Evolutionary conservation across 37 sponge, comb jelly and placozoan species (phyloP), one percentile per base, ranked within the genome.

Genomic region (Chondrosia reniformis): DNA sequence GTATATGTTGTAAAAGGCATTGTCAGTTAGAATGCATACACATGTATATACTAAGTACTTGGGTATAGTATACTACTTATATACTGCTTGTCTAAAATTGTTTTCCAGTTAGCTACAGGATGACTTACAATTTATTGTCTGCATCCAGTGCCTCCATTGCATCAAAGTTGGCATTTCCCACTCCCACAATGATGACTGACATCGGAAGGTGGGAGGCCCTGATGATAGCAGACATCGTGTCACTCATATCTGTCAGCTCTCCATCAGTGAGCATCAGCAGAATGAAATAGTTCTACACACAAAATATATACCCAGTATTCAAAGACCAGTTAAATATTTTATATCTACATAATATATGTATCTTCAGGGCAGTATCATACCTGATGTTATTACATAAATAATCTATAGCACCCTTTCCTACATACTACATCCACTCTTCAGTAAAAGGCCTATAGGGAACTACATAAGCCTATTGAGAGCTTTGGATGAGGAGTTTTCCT

Each of bases 141-240:
- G 82, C 63, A 73, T 91, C 92, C 32, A 91, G 85, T 13, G 58
- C 76, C 33, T 84, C 76, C 92, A 91, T 91, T 57, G 75, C 87
- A 0, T 84, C 55, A 54, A 91, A 91, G 76, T 91, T 75, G n/a
- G 92, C 92, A 40, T 65, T 40, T 27, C 92, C 92, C 58, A 91
- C 92, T 10, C 92, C 92, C 7, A 91, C 88, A 33, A 91, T 87
- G 81, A 91, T 91, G 74, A 91, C 75, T n/a, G 84, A 83, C 85
- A 91, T 83, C 24, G 92, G 92, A 17, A 84, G 76, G 10, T 72
- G 49, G 0, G 92, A 87, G 27, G 92, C 87, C 21, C 73, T 55
- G 63, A 91, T 84, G 57, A 91, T 82, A 10, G 88, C 87, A 43
- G 57, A 27, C 74, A 79, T 91, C 54, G 87, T 83, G 33, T 87